Evolutionary conservation across 35 echinoderm and acorn worm genomes (phyloP).

Genomic region (Eucidaris tribuloides): DNA sequence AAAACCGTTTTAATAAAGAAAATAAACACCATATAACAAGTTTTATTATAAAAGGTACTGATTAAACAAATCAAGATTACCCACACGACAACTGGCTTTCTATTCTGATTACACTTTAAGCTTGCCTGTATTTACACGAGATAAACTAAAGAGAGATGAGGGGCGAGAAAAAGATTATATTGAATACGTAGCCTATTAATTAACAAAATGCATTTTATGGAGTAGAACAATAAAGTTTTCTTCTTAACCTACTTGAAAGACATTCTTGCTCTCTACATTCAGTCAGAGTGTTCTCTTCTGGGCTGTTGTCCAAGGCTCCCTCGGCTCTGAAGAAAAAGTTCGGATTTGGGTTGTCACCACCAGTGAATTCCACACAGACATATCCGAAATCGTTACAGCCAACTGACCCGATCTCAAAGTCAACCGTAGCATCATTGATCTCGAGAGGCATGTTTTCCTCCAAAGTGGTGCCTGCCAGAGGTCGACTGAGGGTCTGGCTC

Average conservation of each 20-base stretch:
- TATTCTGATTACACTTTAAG: too few species aligned
- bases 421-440: conserved; percentile 35
- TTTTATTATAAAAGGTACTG: too few species aligned
- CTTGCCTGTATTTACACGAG: too few species aligned
- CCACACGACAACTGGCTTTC: too few species aligned
- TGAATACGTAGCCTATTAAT: too few species aligned
- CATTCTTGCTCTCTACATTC: conserved; percentile 73
- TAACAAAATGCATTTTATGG: too few species aligned
- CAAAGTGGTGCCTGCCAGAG: conserved; percentile 12
- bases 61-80: too few species aligned
- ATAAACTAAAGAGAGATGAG: too few species aligned
- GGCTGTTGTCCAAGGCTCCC: background rate
- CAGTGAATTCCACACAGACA: conserved; percentile 81
- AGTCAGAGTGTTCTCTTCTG: conserved; percentile 30
- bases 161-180: too few species aligned
- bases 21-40: too few species aligned
- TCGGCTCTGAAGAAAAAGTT: conserved; percentile 57
- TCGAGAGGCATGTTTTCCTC: conserved; percentile 2
- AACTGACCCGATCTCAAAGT: conserved; percentile 79
- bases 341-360: conserved; percentile 62
- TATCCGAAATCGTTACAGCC: conserved; percentile 74
- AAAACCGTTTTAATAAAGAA: too few species aligned
- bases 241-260: conserved; percentile 61
- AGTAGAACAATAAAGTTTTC: too few species aligned
- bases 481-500: conserved; percentile 23